phyloP scores from a whole-genome alignment of 2,113 vertebrate genomes.

The Malaclemys terrapin region DNA sequence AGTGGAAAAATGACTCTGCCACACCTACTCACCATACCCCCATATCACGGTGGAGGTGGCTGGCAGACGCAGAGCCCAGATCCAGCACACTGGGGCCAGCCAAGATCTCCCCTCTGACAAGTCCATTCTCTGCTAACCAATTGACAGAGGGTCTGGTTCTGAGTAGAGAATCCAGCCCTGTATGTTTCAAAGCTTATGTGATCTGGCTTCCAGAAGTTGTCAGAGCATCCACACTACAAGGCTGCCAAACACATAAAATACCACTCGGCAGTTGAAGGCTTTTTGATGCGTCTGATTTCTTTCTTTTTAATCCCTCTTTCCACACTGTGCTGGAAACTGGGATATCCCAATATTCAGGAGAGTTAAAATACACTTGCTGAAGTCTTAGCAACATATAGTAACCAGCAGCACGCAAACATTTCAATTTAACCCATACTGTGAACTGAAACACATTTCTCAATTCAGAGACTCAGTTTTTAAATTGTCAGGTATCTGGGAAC shows the following conservation, averaged over 20 bases:
- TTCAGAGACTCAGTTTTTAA: not conserved
- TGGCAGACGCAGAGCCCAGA: fast-evolving
- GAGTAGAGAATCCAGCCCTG: not conserved
- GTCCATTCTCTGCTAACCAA: not conserved
- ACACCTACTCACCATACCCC: not conserved
- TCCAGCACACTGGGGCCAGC: fast-evolving
- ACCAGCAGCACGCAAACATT: not conserved
- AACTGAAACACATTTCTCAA: not conserved
- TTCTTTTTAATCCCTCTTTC: not conserved
- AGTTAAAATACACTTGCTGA: fast-evolving
- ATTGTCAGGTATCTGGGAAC: not conserved
- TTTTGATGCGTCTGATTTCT: not conserved
- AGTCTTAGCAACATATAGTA: not conserved
- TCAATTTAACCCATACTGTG: not conserved
- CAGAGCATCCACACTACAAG: not conserved
- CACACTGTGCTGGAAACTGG: fast-evolving
- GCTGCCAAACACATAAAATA: not conserved
- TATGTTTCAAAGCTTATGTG: not conserved
- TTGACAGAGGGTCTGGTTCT: not conserved
- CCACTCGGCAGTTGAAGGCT: not conserved
- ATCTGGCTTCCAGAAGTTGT: not conserved
- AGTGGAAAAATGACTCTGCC: not conserved
- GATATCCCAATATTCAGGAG: not conserved
- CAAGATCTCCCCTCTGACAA: not conserved
- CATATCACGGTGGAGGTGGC: no score